These are phyloP conservation scores for Myoxocephalus aenaeus DNA, from an alignment of 2,797 vertebrate genomes.

Conservation along the genomic window DNA sequence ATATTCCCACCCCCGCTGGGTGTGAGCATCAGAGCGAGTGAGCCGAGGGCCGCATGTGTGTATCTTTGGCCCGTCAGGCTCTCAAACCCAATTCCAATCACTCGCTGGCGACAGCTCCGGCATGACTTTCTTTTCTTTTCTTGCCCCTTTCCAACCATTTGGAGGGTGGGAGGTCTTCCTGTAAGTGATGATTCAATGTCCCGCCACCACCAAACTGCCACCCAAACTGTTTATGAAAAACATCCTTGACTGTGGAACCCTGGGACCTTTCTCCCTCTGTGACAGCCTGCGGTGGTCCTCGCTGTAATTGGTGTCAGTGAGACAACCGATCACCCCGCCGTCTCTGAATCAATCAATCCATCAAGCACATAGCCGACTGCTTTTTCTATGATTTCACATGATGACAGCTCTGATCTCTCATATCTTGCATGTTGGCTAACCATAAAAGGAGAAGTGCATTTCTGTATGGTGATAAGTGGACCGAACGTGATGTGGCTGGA, in stretches of 20 bases:
- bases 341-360: conserved; percentile 49
- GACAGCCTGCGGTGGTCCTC: conserved; percentile 52
- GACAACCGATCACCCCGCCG: conserved; percentile 20
- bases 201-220: conserved; percentile 56
- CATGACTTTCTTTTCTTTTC: conserved; percentile 1
- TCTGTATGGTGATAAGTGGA: conserved; percentile 21
- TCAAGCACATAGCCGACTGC: conserved; percentile 19
- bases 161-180: conserved; percentile 63
- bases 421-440: conserved; percentile 11
- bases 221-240: conserved; percentile 61
- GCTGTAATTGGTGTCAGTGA: conserved; percentile 72
- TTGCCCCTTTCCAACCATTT: conserved; percentile 19
- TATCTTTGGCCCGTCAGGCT: conserved; percentile 20
- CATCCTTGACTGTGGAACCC: conserved; percentile 47
- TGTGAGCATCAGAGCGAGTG: conserved; percentile 6
- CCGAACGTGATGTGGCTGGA: conserved; percentile 33
- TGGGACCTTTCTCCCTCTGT: conserved; percentile 36
- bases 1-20: neutral
- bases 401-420: conserved; percentile 26
- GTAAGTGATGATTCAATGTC: conserved; percentile 67
- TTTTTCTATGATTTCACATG: conserved; percentile 45
- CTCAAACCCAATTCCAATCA: conserved; percentile 34
- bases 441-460: neutral
- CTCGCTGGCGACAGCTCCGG: conserved; percentile 18
- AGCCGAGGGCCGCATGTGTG: neutral